phyloP scores from a whole-genome alignment of 2,888 invertebrate species.

The Salpingus planirostris region DNA sequence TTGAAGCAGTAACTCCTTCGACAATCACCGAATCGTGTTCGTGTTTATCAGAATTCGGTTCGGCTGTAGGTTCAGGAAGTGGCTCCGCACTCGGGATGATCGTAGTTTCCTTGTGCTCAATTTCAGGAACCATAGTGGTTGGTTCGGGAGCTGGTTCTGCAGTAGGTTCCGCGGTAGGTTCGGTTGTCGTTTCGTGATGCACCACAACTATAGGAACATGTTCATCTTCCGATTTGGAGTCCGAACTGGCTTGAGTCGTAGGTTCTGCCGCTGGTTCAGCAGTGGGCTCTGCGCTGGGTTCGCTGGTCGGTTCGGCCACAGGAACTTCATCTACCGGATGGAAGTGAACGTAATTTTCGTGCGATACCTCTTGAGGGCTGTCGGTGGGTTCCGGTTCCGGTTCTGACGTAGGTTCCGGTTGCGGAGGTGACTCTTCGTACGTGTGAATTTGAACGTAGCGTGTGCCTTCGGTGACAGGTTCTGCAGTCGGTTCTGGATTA shows the following conservation, averaged over 20 bases:
- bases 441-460: too few species aligned
- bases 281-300: slow-evolving; percentile 2
- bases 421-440: background rate
- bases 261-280: slow-evolving; percentile 11
- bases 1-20: slow-evolving; percentile 26
- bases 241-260: background rate
- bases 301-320: slow-evolving; percentile 19
- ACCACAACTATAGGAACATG: background rate
- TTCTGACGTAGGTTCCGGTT: slow-evolving; percentile 14
- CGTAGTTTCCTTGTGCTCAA: slow-evolving; percentile 21
- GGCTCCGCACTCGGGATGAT: slow-evolving; percentile 23
- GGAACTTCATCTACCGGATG: slow-evolving; percentile 19
- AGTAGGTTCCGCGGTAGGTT: slow-evolving; percentile 29
- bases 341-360: background rate
- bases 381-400: slow-evolving; percentile 16
- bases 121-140: too few species aligned
- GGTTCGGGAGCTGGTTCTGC: slow-evolving; percentile 25
- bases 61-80: slow-evolving; percentile 17
- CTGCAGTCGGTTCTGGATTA: slow-evolving; percentile 19
- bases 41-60: slow-evolving; percentile 18
- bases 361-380: slow-evolving; percentile 1
- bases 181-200: slow-evolving; percentile 13
- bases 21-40: slow-evolving; percentile 24
- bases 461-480: slow-evolving; percentile 21
- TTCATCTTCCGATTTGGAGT: background rate